Evolutionary conservation across 2,888 invertebrate species (phyloP).

Genomic region (Atherix ibis): DNA sequence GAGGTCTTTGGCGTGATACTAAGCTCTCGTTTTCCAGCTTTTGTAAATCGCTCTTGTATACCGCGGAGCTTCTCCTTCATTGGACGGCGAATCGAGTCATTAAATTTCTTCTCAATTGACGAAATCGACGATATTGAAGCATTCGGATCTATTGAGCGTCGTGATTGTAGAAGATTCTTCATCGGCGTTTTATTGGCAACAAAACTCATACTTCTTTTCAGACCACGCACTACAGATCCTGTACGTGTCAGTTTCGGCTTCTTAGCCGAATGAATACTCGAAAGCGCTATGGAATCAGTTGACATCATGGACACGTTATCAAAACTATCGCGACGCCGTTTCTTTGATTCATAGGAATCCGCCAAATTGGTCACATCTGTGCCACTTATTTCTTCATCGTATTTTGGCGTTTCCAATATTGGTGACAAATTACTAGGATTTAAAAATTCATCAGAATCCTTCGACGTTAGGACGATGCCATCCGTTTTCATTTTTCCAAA

Average conservation of each 20-base stretch:
- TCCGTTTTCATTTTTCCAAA: constrained; percentile 12
- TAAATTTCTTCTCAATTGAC: constrained; percentile 26
- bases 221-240: constrained; percentile 28
- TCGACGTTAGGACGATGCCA: constrained; percentile 14
- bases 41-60: constrained; percentile 26
- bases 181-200: constrained; percentile 28
- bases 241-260: constrained; percentile 31
- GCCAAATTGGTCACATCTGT: neutral
- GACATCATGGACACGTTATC: constrained; percentile 29
- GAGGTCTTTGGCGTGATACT: constrained; percentile 10
- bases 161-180: constrained; percentile 19
- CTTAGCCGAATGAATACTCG: constrained; percentile 19
- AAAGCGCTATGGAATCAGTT: constrained; percentile 25
- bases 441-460: constrained; percentile 18
- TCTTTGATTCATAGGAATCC: constrained; percentile 8
- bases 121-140: constrained; percentile 26
- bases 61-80: constrained; percentile 27
- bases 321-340: constrained; percentile 29
- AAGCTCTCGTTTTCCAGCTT: constrained; percentile 16
- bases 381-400: neutral
- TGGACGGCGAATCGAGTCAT: constrained; percentile 27
- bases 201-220: constrained; percentile 31
- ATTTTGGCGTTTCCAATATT: constrained; percentile 16
- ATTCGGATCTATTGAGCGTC: constrained; percentile 21
- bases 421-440: constrained; percentile 24